A percentile compares a stretch with the other conserved stretches of the same genome.
These are phyloP conservation scores for Drosophila bocki DNA, from an alignment of 1,140 invertebrate genomes.

Conservation along the genomic window DNA sequence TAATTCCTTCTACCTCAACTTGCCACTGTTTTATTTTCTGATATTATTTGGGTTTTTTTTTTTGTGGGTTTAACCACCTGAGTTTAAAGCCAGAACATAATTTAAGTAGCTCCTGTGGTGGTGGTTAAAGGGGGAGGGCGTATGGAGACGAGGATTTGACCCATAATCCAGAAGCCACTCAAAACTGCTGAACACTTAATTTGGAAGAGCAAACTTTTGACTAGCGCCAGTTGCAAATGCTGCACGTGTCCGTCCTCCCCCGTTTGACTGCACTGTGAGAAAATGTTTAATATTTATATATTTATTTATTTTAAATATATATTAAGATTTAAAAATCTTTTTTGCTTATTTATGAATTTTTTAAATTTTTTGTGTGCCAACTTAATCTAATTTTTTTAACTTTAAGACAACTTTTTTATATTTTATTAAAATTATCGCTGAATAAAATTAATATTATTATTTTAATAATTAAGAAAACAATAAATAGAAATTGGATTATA, in stretches of 20 bases:
- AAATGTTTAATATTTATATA: neutral
- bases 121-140: neutral
- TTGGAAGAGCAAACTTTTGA: slow-evolving; percentile 63
- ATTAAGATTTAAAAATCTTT: too few species aligned
- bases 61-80: neutral
- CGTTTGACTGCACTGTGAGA: slow-evolving; percentile 2
- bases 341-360: too few species aligned
- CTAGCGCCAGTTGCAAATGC: slow-evolving; percentile 61
- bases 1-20: slow-evolving; percentile 10
- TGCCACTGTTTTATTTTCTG: neutral
- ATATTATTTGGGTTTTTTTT: too few species aligned
- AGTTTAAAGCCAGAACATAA: slow-evolving; percentile 42
- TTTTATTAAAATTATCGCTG: too few species aligned
- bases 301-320: neutral
- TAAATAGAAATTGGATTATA: too few species aligned
- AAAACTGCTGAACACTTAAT: slow-evolving; percentile 63
- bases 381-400: too few species aligned
- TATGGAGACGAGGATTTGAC: slow-evolving; percentile 19
- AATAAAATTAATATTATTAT: too few species aligned
- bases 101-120: slow-evolving; percentile 29
- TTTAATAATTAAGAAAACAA: too few species aligned
- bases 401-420: too few species aligned
- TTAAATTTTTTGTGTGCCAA: too few species aligned
- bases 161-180: slow-evolving; percentile 55
- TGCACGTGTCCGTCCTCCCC: slow-evolving; percentile 41